Percentiles rank a stretch among this genome's conserved stretches.
These are phyloP conservation scores for Microtus pennsylvanicus DNA, from an alignment of 2,113 vertebrate species.

Conservation along the genomic window DNA sequence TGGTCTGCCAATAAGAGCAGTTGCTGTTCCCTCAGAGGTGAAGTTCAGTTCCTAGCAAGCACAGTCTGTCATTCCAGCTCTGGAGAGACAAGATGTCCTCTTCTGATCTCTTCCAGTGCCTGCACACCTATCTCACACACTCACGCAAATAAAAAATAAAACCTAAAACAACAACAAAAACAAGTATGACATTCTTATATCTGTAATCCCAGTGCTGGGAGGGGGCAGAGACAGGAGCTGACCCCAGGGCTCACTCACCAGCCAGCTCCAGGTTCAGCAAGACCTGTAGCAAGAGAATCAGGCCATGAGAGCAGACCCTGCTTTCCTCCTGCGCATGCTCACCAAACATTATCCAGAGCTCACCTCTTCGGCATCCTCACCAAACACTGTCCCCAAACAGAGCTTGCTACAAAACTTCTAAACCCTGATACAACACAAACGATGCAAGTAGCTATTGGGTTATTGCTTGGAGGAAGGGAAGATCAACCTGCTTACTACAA, in stretches of 20 bases:
- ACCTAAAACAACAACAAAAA: neutral
- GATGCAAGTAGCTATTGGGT: neutral
- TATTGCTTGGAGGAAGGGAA: neutral
- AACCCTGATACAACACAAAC: neutral
- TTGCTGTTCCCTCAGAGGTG: neutral
- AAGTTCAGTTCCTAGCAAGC: neutral
- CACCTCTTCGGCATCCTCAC: neutral
- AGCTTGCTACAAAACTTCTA: neutral
- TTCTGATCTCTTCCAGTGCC: neutral
- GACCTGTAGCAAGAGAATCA: neutral
- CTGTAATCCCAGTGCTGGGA: neutral
- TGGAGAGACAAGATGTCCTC: neutral
- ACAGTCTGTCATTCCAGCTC: neutral
- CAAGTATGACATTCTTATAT: accelerated
- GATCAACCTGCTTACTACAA: neutral
- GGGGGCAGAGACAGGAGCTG: neutral
- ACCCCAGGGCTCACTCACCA: neutral
- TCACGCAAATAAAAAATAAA: neutral
- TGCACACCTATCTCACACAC: neutral
- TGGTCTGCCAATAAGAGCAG: neutral
- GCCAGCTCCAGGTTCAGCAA: neutral
- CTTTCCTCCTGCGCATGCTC: accelerated
- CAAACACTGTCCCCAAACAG: neutral
- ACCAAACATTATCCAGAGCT: neutral
- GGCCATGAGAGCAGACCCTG: neutral